Conservation (phyloP, 2,888 invertebrate genomes). For the Drosophila aldrichi region DNA sequence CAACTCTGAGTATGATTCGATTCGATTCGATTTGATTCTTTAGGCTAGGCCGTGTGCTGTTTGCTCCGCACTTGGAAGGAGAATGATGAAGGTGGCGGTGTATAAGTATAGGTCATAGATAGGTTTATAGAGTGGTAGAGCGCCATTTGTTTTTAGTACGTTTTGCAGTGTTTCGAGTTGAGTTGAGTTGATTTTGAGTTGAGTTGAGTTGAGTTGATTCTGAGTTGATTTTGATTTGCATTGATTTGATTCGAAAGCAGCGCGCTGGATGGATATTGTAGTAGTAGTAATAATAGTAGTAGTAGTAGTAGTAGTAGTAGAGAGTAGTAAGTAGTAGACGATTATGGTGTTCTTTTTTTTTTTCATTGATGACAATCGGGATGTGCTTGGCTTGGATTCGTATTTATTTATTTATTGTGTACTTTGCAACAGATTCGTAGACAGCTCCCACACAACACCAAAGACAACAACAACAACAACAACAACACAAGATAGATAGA, state of each 20-base stretch:
- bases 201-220: background rate
- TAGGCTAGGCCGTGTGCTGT: constrained; percentile 31
- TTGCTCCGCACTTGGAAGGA: constrained; percentile 27
- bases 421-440: constrained; percentile 20
- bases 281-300: constrained; percentile 28
- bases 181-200: constrained; percentile 26
- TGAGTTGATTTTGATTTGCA: constrained; percentile 27
- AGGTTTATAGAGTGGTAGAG: constrained; percentile 52
- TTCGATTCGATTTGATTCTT: background rate
- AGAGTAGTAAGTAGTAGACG: constrained; percentile 16
- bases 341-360: constrained; percentile 48
- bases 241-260: constrained; percentile 59
- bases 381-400: constrained; percentile 51
- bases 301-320: constrained; percentile 19
- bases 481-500: constrained; percentile 1
- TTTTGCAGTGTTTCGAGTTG: constrained; percentile 53
- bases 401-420: constrained; percentile 27
- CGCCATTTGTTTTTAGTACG: constrained; percentile 64
- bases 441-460: constrained; percentile 61
- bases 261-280: constrained; percentile 47
- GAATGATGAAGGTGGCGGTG: constrained; percentile 55
- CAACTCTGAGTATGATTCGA: constrained; percentile 27
- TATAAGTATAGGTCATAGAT: constrained; percentile 45
- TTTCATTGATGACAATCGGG: constrained; percentile 48
- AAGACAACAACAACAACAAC: constrained; percentile 42